phyloP scores from a whole-genome alignment of 2,113 vertebrate genomes.

The Pelvicachromis taeniatus region DNA sequence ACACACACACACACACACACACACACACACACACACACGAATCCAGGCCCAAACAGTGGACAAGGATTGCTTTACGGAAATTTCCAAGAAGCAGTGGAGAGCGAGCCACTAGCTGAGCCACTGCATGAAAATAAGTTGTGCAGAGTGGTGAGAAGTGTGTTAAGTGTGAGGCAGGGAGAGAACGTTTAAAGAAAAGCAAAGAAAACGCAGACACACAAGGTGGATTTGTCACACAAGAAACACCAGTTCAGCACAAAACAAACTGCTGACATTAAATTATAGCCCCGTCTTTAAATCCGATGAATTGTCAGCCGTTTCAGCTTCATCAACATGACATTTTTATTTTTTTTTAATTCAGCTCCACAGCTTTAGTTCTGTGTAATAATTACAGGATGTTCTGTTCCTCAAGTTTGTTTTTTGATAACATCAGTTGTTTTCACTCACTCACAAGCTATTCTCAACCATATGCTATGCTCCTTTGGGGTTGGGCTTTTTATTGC shows the following conservation, averaged over 20 bases:
- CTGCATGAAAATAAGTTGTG: constrained; percentile 42
- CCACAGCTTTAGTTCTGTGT: background rate
- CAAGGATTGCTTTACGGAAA: constrained; percentile 64
- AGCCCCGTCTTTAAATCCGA: background rate
- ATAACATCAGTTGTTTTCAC: constrained; percentile 9
- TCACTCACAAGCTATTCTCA: background rate
- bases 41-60: constrained; percentile 30
- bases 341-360: background rate
- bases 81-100: constrained; percentile 50
- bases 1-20: background rate
- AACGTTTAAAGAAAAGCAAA: background rate
- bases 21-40: background rate
- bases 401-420: background rate
- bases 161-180: background rate
- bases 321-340: background rate
- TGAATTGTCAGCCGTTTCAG: background rate
- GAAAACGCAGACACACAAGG: background rate
- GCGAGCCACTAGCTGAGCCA: background rate
- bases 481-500: background rate
- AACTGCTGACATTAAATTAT: background rate
- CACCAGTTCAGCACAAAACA: constrained; percentile 2
- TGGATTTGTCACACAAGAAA: background rate
- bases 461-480: background rate
- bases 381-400: constrained; percentile 8
- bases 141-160: background rate